Base-by-base conservation (phyloP, 92 coral and sea anemone genomes). In the Zoanthus solanderi region DNA sequence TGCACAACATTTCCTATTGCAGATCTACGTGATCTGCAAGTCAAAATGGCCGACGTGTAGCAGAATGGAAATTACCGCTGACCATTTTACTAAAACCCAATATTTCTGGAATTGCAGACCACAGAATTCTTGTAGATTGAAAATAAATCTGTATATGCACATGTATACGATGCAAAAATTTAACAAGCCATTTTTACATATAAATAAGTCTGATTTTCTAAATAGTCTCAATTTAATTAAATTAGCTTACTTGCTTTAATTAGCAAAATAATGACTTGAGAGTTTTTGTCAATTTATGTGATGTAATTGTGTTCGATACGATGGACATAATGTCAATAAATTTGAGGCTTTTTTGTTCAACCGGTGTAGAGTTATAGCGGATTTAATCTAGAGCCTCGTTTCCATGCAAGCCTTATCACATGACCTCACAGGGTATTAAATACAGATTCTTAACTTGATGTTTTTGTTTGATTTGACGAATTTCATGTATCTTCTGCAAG, bases 1-100 rank as follows among this genome's bases (percentile, higher is more conserved):
- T n/a, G n/a, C n/a, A n/a, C n/a, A n/a, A n/a, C n/a, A n/a, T n/a
- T n/a, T n/a, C n/a, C n/a, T n/a, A n/a, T 72, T 34, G 63, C 89
- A 72, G 69, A 47, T 11, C 89, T 85, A 75, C 69, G 57, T 75
- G 89, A 83, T 56, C 29, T 85, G 89, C 83, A 75, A 72, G 68
- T 85, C 89, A 85, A 85, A 53, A 85, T 85, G 83, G 88, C 82
- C 15, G 83, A 30, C 83, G 52, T 16, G 67, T 87, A 65, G 29
- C 66, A 63, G 32, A 10, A 75, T 65, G 61, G 67, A 32, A 61
- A 29, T 6, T 31, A 75, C 84, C 65, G 84, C 77, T 71, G 78
- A 84, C 52, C 87, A 58, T 6, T 10, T 9, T 61, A 34, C 5
- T 50, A 10, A 50, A 5, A 10, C 5, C 5, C 6, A 50, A 50